phyloP scores from a whole-genome alignment of 1,140 invertebrate species.

The Aphis craccivora region DNA sequence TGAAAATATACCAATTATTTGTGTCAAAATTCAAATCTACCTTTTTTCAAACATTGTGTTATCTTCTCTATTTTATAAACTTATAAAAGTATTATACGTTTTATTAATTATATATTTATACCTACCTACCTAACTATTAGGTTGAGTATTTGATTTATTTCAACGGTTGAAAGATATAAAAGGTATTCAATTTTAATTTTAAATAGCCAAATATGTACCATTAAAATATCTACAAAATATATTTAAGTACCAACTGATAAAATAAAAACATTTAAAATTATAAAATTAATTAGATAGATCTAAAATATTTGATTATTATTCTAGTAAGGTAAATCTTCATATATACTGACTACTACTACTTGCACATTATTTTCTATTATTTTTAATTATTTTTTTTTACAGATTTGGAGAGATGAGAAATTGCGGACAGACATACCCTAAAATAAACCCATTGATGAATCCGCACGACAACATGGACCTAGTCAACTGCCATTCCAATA shows the following conservation, averaged over 20 bases:
- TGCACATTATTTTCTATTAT: not conserved
- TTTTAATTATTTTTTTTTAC: not conserved
- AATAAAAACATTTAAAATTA: not conserved
- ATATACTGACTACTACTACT: not conserved
- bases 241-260: not conserved
- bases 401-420: conserved; percentile 51
- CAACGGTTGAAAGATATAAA: not conserved
- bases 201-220: not conserved
- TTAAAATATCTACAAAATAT: not conserved
- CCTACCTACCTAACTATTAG: not conserved
- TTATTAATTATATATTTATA: not conserved
- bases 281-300: not conserved
- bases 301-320: too few relatives aligned
- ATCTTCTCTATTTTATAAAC: not conserved
- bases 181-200: not conserved
- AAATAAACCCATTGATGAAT: conserved; percentile 51
- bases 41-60: not conserved
- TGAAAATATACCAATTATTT: not conserved
- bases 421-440: conserved; percentile 46
- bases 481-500: conserved; percentile 52
- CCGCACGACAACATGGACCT: conserved; percentile 52
- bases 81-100: not conserved
- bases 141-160: not conserved
- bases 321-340: not conserved
- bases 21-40: not conserved